Base-by-base conservation (phyloP, 2,113 vertebrate species). In the Hyaena hyaena region DNA sequence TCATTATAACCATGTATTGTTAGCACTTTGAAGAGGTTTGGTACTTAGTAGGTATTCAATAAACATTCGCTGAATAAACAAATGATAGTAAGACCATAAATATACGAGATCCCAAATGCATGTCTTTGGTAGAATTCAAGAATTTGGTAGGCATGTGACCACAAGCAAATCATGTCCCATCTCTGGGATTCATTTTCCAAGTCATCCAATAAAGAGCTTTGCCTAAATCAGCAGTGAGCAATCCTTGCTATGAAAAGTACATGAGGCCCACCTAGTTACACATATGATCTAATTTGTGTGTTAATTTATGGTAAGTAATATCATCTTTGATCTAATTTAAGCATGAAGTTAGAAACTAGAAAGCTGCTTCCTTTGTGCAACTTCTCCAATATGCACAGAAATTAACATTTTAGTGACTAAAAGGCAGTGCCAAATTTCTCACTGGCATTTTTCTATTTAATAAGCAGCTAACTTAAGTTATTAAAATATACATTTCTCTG, bases 311-410 rank as follows among this genome's bases (percentile, higher is more conserved):
- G 91, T 50, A 93, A 66, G 48, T 48, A 71, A 66, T 53, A 65
- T 76, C 73, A 86, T 61, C 61, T 96, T 88, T 96, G 74, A 90
- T 92, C 39, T 86, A 82, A 87, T 63, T 55, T 69, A 92, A 79
- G 61, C 85, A 69, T 87, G n/a, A 90, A 92, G 23, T 79, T 89
- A 84, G 50, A 94, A 84, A 39, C 69, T 84, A 95, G 58, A 93
- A 93, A 90, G 31, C 43, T 95, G 26, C 28, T 76, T 77, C 65
- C 83, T 93, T 82, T 14, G 55, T 90, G 28, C 3, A 88, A 55
- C 89, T 95, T 92, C 81, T 90, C 55, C 31, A n/a, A 26, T 90
- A 95, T 43, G 48, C 43, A 68, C 16, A 95, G 61, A 97, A 96
- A 93, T 61, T 48, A 58, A 88, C 69, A 93, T 74, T 87, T 84